Evolutionary conservation across 92 coral and sea anemone species (phyloP), one percentile per base, ranked within the genome.

Genomic region (Scolanthus callimorphus): DNA sequence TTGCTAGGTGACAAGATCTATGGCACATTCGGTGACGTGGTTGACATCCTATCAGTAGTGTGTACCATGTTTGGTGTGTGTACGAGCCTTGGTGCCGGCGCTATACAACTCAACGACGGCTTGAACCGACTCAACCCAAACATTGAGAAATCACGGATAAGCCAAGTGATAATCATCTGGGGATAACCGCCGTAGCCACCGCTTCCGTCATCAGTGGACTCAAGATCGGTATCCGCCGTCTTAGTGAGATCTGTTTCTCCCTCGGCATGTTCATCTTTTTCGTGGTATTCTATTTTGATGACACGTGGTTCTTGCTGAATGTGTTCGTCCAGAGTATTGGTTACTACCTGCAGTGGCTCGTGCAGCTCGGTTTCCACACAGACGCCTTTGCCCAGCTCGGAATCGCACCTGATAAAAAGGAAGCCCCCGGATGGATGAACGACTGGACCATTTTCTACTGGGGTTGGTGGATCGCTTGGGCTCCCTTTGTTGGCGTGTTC

Each of bases 381-480:
- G 41, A 34, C 41, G 41, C 41, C 41, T 34, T 34, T 15, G 89
- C 89, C 13, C 89, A 82, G 34, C 65, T 63, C 23, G 90, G 73
- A 3, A 70, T 77, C 26, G 89, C 95, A 21, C 90, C 95, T 3
- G 95, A 86, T 55, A 31, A 54, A 3, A 86, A 77, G 51, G 67
- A 86, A 10, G 39, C 60, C 11, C 59, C 82, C 4, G 31, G 43
- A 17, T 82, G 89, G 89, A 82, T 82, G 89, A 66, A 83, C 54
- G 61, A 24, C 49, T 83, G 90, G 90, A 83, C 90, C 29, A 63
- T 83, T 17, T 62, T 70, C 29, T 83, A 77, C 69, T 83, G 90
- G 90, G 90, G 90, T 23, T 83, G 90, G 90, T 83, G 90, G 90
- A 78, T 83, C 49, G 67, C 85, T 4, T 83, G 83, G 71, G 72